Evolutionary conservation across 2,888 invertebrate species (phyloP), one percentile per base, ranked within the genome.

Genomic region (Leptopterna dolabrata): DNA sequence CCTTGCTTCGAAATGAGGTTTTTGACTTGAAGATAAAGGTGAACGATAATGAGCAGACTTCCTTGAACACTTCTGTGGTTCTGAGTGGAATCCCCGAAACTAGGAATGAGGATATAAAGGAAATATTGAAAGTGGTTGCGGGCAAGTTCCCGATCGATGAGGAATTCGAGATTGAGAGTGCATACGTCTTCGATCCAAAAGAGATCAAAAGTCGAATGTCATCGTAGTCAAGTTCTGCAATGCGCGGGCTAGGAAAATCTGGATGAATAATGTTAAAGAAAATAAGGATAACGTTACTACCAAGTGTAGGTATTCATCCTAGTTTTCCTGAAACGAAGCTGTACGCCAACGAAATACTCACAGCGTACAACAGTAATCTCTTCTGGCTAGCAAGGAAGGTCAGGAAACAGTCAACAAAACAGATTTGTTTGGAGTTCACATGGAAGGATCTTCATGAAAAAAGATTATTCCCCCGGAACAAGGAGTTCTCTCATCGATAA

Each of bases 261-360:
- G 76, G 36, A 24, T 76, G 76, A 41, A 43, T 14, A n/a, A 14
- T 3, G 43, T 76, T 13, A 76, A 76, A 41, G 76, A 30, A 76
- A 76, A 41, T n/a, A 30, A 41, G 19, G 24, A 41, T 9, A 41
- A 30, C 43, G n/a, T 76, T 16, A 41, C 41, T 3, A 41, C 76
- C 4, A 76, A 76, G n/a, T n/a, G n/a, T n/a, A 24, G n/a, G 14
- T 9, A 76, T 76, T n/a, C 76, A 76, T 76, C 7, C 16, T 9
- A 76, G n/a, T 7, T 76, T 76, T n/a, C 43, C 76, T 4, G 76
- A 76, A 41, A 16, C 43, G 7, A 76, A 76, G 76, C 9, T 76
- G 41, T 76, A 76, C n/a, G 76, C 76, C 27, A 41, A 76, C 43
- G 76, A 76, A 24, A 30, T 36, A 41, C 76, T 76, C 73, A 73